Evolutionary conservation across 1,140 invertebrate genomes (phyloP), one percentile per base, ranked within the genome.

Genomic region (Monomorium pharaonis): DNA sequence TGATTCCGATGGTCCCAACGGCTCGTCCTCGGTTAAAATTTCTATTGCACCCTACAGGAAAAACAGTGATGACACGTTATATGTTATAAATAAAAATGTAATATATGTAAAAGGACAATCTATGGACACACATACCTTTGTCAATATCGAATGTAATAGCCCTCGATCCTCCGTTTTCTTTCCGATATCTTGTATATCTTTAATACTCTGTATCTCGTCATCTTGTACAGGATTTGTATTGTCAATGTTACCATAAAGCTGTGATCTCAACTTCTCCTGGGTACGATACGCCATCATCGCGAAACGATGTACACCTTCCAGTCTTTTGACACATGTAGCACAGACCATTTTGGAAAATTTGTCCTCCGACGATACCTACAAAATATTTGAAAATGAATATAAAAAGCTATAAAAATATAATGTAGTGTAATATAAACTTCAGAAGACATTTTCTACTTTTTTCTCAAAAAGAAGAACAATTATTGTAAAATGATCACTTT

Each of bases 291-390:
- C 96, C 95, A 96, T 96, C 67, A 93, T 94, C n/a, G 95, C 96
- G 92, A 96, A 96, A 63, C 94, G 93, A 89, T 96, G 96, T 76
- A 96, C 95, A 21, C 93, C 94, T 49, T 96, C 96, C 58, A 96
- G 88, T 93, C 95, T 96, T 72, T 94, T 95, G 37, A 94, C 93
- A 75, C 96, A 96, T 7, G 94, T 93, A 42, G 90, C 91, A 87
- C 96, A 96, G 33, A 96, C 95, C 93, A 96, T 95, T 92, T 96
- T 96, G 69, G 96, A 95, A 67, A 96, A 92, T 88, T 94, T 95
- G 91, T 96, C 96, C 88, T 96, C 95, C 51, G 92, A 89, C 42
- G 95, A 95, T 14, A 96, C 94, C 96, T 96, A 75, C 14, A n/a
- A 70, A 78, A 14, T 54, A 30, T 74, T 56, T 24, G 47, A 69